A percentile compares a stretch with the other conserved stretches of the same genome.
Conservation (phyloP, 2,888 invertebrate species). For the Iselma pallidipennis region DNA sequence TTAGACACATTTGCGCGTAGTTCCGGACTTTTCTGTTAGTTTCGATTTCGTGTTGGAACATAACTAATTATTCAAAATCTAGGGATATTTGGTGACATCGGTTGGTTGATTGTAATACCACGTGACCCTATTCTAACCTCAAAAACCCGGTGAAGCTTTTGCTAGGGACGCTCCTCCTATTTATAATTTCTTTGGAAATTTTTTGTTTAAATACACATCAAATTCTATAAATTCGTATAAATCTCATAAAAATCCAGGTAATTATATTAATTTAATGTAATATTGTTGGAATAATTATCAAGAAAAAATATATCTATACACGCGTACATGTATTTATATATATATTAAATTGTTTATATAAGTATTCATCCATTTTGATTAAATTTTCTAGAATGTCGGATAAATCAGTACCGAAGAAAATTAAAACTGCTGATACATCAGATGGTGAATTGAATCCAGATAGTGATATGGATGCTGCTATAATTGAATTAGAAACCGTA, state of each 20-base stretch:
- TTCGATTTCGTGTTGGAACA: no score
- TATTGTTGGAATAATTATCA: neutral
- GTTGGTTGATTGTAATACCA: neutral
- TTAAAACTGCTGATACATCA: constrained; percentile 10
- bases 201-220: neutral
- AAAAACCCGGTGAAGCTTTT: constrained; percentile 10
- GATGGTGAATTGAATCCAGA: constrained; percentile 13
- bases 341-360: neutral
- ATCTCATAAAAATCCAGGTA: neutral
- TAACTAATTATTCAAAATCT: no score
- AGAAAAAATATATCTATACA: neutral
- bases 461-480: constrained; percentile 21
- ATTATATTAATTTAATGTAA: neutral
- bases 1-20: no score
- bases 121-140: constrained; percentile 13
- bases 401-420: constrained; percentile 15
- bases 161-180: constrained; percentile 4
- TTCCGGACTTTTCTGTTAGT: no score
- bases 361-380: constrained; percentile 12
- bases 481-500: constrained; percentile 29
- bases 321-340: neutral
- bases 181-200: neutral
- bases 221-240: neutral
- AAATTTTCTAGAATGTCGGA: constrained; percentile 14
- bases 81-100: neutral